Evolutionary conservation across 35 echinoderm and acorn worm species (phyloP).

Genomic region (Chiridota heheva): DNA sequence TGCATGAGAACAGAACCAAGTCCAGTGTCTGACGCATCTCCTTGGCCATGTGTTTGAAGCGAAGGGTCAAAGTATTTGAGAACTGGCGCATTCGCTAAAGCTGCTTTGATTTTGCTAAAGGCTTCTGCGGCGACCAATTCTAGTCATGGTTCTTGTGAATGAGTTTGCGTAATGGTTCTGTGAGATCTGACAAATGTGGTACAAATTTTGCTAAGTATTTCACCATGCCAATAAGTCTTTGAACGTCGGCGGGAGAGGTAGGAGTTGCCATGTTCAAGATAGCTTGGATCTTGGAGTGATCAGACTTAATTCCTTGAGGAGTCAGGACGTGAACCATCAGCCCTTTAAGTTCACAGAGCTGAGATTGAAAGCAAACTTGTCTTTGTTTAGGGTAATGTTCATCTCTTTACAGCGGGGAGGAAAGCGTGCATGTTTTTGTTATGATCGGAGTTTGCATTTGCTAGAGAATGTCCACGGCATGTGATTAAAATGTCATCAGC

Average conservation of each 20-base stretch:
- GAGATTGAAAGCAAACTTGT: constrained; percentile 63
- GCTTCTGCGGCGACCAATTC: constrained; percentile 16
- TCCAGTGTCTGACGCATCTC: constrained; percentile 33
- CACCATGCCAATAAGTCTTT: not conserved
- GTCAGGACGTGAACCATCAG: no score
- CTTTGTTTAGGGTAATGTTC: constrained; percentile 62
- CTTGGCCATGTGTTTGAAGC: constrained; percentile 31
- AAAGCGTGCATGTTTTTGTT: constrained; percentile 49
- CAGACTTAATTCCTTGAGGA: constrained; percentile 9
- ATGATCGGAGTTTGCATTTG: constrained; percentile 66
- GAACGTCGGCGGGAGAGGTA: not conserved
- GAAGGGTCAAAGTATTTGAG: constrained; percentile 43
- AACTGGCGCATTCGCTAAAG: constrained; percentile 26
- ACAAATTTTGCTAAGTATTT: not conserved
- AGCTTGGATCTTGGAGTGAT: constrained; percentile 16
- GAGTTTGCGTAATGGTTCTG: not conserved
- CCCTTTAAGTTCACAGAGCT: constrained; percentile 12
- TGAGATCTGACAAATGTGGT: no score
- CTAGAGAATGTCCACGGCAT: constrained; percentile 41
- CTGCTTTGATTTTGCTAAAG: constrained; percentile 28
- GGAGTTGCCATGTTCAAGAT: not conserved
- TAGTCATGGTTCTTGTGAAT: not conserved
- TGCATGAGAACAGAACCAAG: constrained; percentile 47
- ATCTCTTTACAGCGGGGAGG: constrained; percentile 48
- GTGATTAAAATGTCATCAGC: not conserved